Evolutionary conservation across 1,140 invertebrate genomes (phyloP), one percentile per base, ranked within the genome.

Genomic region (Halesus radiatus): DNA sequence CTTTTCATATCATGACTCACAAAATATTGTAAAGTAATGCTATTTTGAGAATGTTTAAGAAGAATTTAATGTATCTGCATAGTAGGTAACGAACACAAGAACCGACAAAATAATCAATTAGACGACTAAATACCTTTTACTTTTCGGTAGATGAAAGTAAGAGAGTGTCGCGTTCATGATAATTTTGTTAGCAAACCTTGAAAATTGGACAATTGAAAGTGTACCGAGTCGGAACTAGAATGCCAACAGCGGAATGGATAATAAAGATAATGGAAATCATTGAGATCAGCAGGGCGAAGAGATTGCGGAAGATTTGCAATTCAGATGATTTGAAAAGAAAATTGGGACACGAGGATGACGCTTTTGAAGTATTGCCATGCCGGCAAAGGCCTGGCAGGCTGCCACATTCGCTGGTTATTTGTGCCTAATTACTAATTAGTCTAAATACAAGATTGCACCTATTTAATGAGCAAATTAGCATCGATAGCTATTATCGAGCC

Each of bases 261-360:
- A 32, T 32, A n/a, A n/a, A 32, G 4, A 32, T 32, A 32, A 32
- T 32, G 32, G 53, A 54, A 8, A 58, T 22, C 20, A 54, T 22
- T 60, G 0, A 18, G 56, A 60, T n/a, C n/a, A 60, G 18, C n/a
- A 15, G 54, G 56, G 10, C 56, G 20, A 60, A 18, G 56, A 60
- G 56, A 60, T 18, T 23, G 56, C n/a, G 1, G 56, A 23, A 60
- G 18, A 60, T 60, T 60, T 60, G 56, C 56, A 60, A 60, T 60
- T 60, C 56, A 22, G 22, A 60, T 23, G 3, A 13, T 45, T 23
- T 18, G 56, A 60, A 18, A 23, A 18, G 23, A 23, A 23, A 60
- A 60, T 60, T 20, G 56, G 23, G 56, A 18, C 37, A 60, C 56
- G 56, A 23, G 54, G 54, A 20, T 23, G 56, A 60, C 3, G n/a